These are phyloP conservation scores for Parazoanthus atlanticus DNA, from an alignment of 92 coral and sea anemone genomes.

Conservation along the genomic window DNA sequence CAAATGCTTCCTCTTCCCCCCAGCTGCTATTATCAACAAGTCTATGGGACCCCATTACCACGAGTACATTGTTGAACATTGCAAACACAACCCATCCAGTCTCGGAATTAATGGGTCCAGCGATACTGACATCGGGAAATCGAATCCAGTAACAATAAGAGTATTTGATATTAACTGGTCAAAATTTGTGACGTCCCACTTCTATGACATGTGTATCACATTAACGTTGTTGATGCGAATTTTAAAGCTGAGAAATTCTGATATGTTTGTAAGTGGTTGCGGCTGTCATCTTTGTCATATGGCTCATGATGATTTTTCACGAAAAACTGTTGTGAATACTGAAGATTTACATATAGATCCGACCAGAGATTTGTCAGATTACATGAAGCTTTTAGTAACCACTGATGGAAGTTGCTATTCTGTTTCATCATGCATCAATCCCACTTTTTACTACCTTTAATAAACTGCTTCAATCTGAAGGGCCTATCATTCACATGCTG, in stretches of 20 bases:
- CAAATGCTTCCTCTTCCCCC: too few relatives aligned
- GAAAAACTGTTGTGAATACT: constrained; percentile 24
- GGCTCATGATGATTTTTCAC: constrained; percentile 48
- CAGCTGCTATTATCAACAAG: constrained; percentile 42
- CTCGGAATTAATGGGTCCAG: constrained; percentile 30
- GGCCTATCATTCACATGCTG: constrained; percentile 52
- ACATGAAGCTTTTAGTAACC: constrained; percentile 30
- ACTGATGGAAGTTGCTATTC: constrained; percentile 14
- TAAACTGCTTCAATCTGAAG: constrained; percentile 44
- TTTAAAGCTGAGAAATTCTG: constrained; percentile 37
- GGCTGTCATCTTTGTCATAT: constrained; percentile 45
- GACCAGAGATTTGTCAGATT: constrained; percentile 35
- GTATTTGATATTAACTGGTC: constrained; percentile 44
- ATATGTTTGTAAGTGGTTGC: constrained; percentile 42
- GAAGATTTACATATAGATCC: constrained; percentile 46
- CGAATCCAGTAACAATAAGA: neutral
- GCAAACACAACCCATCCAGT: constrained; percentile 37
- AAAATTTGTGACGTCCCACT: constrained; percentile 47
- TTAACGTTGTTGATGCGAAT: constrained; percentile 24
- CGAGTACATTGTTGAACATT: constrained; percentile 40
- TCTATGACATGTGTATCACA: constrained; percentile 59
- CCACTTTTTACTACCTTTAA: constrained; percentile 44
- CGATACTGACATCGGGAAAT: neutral
- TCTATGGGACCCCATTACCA: constrained; percentile 41
- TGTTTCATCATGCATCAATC: constrained; percentile 47